Evolutionary conservation across 1,140 invertebrate genomes (phyloP).

Genomic region (Dryas iulia): DNA sequence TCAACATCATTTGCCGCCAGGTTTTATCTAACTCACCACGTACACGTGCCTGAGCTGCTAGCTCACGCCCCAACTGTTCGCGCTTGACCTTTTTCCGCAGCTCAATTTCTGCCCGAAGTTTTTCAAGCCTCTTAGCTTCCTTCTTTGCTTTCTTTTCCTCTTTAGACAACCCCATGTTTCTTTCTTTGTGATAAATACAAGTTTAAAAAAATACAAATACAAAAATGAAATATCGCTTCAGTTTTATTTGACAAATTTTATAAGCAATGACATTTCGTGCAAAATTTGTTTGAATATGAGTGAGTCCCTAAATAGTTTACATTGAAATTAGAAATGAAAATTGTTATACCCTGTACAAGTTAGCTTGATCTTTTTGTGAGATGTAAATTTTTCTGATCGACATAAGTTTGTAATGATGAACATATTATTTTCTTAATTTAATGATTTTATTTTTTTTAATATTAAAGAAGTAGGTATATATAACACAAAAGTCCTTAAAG

Average conservation of each 20-base stretch:
- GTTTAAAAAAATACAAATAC: background rate
- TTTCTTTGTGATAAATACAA: background rate
- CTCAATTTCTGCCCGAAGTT: constrained; percentile 53
- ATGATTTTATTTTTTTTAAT: too few relatives aligned
- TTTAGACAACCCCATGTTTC: constrained; percentile 55
- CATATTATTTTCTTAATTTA: too few relatives aligned
- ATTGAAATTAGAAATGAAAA: background rate
- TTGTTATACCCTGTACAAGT: too few relatives aligned
- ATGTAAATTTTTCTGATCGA: too few relatives aligned
- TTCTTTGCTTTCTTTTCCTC: constrained; percentile 65
- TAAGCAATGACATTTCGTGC: background rate
- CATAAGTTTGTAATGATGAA: too few relatives aligned
- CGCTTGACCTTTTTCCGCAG: constrained; percentile 50
- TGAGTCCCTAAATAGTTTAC: background rate
- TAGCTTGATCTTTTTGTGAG: too few relatives aligned
- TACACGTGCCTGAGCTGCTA: constrained; percentile 51
- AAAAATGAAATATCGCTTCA: background rate
- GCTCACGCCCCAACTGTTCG: constrained; percentile 57
- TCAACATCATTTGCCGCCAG: constrained; percentile 63
- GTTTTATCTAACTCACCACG: constrained; percentile 53
- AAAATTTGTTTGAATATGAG: background rate
- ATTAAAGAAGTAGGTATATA: too few relatives aligned
- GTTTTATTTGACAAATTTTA: background rate
- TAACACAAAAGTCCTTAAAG: too few relatives aligned
- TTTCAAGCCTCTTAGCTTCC: constrained; percentile 60